Percentiles rank a stretch among this genome's conserved stretches.
Evolutionary conservation across 2,797 vertebrate species (phyloP).

Genomic region (Paratrypauchen microcephalus): DNA sequence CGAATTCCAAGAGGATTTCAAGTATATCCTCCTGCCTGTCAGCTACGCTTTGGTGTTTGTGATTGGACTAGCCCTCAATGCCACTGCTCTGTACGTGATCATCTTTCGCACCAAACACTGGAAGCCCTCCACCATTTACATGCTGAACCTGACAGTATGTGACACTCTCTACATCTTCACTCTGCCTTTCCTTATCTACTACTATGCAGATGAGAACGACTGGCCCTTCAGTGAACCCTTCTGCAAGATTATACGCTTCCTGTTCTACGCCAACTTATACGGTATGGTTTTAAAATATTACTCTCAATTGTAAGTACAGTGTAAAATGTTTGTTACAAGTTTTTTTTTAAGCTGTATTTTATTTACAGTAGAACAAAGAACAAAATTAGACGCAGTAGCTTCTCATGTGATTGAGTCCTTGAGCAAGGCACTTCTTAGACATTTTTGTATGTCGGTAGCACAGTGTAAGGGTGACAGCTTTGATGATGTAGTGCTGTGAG

Average conservation of each 20-base stretch:
- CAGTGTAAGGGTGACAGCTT: too few species aligned
- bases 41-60: constrained; percentile 88
- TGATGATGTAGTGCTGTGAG: too few species aligned
- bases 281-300: constrained; percentile 66
- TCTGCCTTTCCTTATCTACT: constrained; percentile 91
- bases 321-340: background rate
- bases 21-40: constrained; percentile 89
- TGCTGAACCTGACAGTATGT: constrained; percentile 92
- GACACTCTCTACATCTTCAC: constrained; percentile 91
- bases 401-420: too few species aligned
- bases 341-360: background rate
- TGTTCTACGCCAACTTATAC: constrained; percentile 96
- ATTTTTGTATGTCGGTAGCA: too few species aligned
- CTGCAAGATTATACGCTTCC: constrained; percentile 94
- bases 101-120: constrained; percentile 88
- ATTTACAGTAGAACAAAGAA: background rate
- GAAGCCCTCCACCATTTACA: constrained; percentile 93
- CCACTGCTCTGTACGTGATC: constrained; percentile 84
- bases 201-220: constrained; percentile 88
- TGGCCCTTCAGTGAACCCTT: constrained; percentile 89
- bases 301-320: background rate
- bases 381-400: background rate
- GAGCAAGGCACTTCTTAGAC: too few species aligned
- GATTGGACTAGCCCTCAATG: constrained; percentile 86
- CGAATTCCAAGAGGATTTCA: constrained; percentile 87